Conservation (phyloP, 2,888 invertebrate genomes). For the Aspidapion aeneum region DNA sequence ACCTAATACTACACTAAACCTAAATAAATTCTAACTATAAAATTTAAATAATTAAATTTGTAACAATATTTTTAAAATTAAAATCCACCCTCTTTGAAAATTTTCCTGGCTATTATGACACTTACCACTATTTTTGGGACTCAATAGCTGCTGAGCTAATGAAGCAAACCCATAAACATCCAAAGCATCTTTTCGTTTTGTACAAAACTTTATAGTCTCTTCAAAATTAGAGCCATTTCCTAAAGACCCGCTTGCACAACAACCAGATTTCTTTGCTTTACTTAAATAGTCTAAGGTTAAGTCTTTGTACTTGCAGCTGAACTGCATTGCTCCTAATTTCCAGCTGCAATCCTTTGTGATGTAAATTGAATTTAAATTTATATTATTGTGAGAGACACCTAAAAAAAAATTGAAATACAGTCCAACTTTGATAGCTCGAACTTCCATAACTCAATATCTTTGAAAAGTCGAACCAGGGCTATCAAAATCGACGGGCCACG, state of each 20-base stretch:
- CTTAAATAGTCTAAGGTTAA: constrained; percentile 62
- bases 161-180: constrained; percentile 77
- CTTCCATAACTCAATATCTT: no score
- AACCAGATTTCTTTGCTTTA: constrained; percentile 52
- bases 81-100: no score
- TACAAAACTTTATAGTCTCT: constrained; percentile 47
- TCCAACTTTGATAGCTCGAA: no score
- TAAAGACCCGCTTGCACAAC: constrained; percentile 34
- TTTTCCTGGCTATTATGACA: no score
- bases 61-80: no score
- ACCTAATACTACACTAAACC: no score
- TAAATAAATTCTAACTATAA: no score
- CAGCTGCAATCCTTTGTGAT: constrained; percentile 81
- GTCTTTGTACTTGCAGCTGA: constrained; percentile 66
- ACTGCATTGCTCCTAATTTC: constrained; percentile 86
- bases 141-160: constrained; percentile 71
- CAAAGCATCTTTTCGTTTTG: constrained; percentile 53
- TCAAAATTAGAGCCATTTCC: constrained; percentile 70
- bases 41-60: no score
- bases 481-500: no score
- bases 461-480: no score
- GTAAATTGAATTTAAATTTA: constrained; percentile 75
- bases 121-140: constrained; percentile 56
- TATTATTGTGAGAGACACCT: constrained; percentile 76
- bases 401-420: neutral